Evolutionary conservation across 2,113 vertebrate species (phyloP).

Genomic region (Seriola rivoliana): DNA sequence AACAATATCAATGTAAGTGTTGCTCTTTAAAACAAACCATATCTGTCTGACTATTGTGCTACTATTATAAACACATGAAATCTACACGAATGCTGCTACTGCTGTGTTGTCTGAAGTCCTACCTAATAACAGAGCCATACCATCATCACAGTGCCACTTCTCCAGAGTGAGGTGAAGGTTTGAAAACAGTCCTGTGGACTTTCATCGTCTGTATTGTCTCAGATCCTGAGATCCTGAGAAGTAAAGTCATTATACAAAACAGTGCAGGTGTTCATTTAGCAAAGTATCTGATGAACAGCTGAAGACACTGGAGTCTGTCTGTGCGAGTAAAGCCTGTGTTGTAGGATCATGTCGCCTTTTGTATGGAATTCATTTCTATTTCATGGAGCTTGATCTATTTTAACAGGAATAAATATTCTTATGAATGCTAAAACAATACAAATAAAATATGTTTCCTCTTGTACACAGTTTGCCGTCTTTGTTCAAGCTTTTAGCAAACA

Average conservation of each 20-base stretch:
- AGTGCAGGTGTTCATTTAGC: neutral
- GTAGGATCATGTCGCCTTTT: constrained; percentile 16
- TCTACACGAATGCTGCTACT: constrained; percentile 8
- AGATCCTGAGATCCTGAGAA: neutral
- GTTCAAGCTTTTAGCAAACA: too few relatives aligned
- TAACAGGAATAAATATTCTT: constrained; percentile 50
- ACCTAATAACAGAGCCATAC: neutral
- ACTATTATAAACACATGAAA: neutral
- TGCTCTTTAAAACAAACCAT: neutral
- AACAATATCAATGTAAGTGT: neutral
- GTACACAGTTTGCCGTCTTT: neutral
- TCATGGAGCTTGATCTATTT: constrained; percentile 49
- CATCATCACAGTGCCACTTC: neutral
- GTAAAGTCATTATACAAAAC: neutral
- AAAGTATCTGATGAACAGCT: neutral
- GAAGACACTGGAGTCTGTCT: neutral
- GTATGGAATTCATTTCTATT: constrained; percentile 25
- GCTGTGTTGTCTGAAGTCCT: constrained; percentile 14
- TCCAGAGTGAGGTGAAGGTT: neutral
- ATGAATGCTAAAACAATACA: constrained; percentile 4
- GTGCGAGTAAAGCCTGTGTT: neutral
- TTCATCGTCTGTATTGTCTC: neutral
- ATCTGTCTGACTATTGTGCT: neutral
- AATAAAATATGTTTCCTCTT: constrained; percentile 48
- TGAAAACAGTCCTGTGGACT: constrained; percentile 7